These are phyloP conservation scores for Conus betulinus DNA, from an alignment of 1,140 invertebrate genomes.

Conservation along the genomic window DNA sequence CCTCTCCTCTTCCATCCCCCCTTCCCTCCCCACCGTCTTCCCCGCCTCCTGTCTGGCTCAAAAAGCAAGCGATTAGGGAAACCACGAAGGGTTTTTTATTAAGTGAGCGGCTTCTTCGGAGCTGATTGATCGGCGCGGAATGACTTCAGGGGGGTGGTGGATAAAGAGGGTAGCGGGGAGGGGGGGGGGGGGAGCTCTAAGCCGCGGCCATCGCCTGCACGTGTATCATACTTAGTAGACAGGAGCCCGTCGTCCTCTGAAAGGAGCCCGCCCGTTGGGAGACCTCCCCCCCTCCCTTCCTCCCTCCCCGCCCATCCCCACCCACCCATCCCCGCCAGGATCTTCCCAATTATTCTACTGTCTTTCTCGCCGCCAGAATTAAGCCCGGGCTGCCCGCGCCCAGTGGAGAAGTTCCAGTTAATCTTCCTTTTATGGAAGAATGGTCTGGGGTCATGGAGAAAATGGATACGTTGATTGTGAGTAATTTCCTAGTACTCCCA, in stretches of 20 bases:
- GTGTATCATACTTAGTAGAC: conserved; percentile 24
- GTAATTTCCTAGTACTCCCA: conserved; percentile 24
- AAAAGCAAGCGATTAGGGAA: conserved; percentile 15
- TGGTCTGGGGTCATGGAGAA: conserved; percentile 24
- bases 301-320: not conserved
- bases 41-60: conserved; percentile 4
- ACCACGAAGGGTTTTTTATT: conserved; percentile 13
- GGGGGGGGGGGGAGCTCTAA: not conserved
- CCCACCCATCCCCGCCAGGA: not conserved
- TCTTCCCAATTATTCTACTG: conserved; percentile 18
- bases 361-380: conserved; percentile 6
- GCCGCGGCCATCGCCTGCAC: not conserved
- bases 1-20: not conserved
- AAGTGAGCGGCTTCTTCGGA: conserved; percentile 12
- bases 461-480: conserved; percentile 32
- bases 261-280: conserved; percentile 3
- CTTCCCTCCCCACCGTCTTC: not conserved
- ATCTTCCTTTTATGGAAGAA: conserved; percentile 29
- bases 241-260: not conserved
- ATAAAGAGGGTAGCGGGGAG: not conserved
- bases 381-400: not conserved
- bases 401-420: conserved; percentile 21
- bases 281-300: not conserved
- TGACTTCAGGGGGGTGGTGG: not conserved
- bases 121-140: conserved; percentile 2